phyloP scores from a whole-genome alignment of 1,140 invertebrate genomes.

The Sinella curviseta region DNA sequence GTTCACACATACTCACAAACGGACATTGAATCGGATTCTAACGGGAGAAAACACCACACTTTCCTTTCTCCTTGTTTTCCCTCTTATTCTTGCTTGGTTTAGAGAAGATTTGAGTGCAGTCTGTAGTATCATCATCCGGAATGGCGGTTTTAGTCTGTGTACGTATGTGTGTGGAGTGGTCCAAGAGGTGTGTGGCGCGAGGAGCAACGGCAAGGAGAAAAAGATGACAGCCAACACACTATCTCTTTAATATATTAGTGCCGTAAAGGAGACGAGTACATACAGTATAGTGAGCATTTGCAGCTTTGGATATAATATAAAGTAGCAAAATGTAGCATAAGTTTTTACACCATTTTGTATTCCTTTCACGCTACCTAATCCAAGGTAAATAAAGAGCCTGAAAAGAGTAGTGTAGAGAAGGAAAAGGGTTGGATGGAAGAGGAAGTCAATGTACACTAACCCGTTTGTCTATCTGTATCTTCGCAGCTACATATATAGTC shows the following conservation, averaged over 20 bases:
- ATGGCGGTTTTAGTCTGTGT: too few relatives aligned
- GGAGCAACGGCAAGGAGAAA: too few relatives aligned
- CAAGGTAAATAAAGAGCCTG: constrained; percentile 19
- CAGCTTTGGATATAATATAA: neutral
- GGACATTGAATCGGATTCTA: constrained; percentile 24
- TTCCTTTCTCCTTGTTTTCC: neutral
- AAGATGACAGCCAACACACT: too few relatives aligned
- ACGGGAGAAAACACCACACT: neutral
- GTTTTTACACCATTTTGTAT: constrained; percentile 14
- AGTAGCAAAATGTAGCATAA: neutral
- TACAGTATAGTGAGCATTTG: neutral
- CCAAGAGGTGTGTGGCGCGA: too few relatives aligned
- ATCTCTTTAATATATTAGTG: too few relatives aligned
- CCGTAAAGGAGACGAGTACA: neutral
- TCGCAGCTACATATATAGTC: too few relatives aligned
- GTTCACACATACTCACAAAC: neutral
- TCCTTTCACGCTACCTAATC: constrained; percentile 17
- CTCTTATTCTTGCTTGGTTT: neutral
- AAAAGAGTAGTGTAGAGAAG: neutral
- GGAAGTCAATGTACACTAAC: neutral
- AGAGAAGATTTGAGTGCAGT: constrained; percentile 8
- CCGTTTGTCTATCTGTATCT: neutral
- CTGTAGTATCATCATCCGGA: too few relatives aligned
- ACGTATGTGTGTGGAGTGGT: too few relatives aligned
- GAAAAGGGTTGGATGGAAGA: neutral